Conservation (phyloP, 2,113 vertebrate species). For the Odontophorus gujanensis region DNA sequence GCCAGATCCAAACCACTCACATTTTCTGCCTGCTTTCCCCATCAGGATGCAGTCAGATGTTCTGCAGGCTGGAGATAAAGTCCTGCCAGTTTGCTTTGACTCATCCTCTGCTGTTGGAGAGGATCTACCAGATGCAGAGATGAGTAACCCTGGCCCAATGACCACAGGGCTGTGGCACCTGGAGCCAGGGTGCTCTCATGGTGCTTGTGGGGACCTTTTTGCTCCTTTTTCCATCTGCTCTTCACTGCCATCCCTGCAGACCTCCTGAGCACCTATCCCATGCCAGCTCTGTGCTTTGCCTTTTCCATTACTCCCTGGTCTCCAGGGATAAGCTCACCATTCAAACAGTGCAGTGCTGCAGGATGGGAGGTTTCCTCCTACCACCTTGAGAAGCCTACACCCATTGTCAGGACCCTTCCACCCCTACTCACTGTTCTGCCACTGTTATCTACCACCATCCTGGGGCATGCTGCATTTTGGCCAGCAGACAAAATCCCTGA, state of each 20-base stretch:
- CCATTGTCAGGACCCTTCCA: neutral
- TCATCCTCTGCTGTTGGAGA: neutral
- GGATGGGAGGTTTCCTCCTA: neutral
- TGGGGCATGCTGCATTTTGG: neutral
- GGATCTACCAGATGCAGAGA: neutral
- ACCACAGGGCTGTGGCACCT: neutral
- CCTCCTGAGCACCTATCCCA: rapidly evolving
- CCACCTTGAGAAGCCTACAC: neutral
- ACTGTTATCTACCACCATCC: neutral
- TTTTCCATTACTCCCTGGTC: neutral
- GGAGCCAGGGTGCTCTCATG: neutral
- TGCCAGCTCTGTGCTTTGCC: neutral
- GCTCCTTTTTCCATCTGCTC: neutral
- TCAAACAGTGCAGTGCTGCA: rapidly evolving
- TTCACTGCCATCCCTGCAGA: neutral
- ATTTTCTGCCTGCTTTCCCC: neutral
- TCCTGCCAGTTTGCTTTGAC: neutral
- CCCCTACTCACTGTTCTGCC: neutral
- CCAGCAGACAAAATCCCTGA: neutral
- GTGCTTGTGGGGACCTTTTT: neutral
- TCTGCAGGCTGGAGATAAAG: conserved; percentile 15
- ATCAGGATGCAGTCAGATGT: conserved; percentile 12
- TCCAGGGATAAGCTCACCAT: neutral
- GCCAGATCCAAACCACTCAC: neutral
- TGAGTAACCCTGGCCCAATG: neutral